Conservation (phyloP, 2,888 invertebrate species). For the Metellina segmentata region DNA sequence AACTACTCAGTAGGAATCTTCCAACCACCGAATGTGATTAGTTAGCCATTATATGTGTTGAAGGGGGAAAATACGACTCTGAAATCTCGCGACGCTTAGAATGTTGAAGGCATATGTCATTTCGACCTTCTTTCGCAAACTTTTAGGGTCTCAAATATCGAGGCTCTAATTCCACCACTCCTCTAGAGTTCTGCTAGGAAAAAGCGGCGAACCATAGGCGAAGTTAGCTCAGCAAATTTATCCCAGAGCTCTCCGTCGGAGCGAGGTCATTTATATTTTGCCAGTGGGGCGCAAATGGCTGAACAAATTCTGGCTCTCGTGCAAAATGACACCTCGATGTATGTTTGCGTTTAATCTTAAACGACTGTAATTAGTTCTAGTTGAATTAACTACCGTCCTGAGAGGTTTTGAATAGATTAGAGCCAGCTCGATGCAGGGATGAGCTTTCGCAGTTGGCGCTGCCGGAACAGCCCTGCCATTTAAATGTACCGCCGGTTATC, state of each 20-base stretch:
- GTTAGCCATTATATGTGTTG: no score
- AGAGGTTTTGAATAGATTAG: constrained; percentile 35
- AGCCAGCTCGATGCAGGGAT: neutral
- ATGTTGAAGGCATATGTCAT: no score
- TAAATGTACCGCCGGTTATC: neutral
- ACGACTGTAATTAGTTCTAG: constrained; percentile 78
- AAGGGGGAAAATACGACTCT: no score
- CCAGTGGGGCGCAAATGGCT: constrained; percentile 8
- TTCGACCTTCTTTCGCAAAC: no score
- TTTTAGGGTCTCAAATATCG: no score
- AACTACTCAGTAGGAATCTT: no score
- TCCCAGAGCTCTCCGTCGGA: neutral
- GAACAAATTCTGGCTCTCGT: constrained; percentile 36
- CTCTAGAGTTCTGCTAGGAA: no score
- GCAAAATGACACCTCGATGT: constrained; percentile 67
- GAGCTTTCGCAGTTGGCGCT: no score
- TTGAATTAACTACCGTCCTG: constrained; percentile 55
- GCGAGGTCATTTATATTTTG: constrained; percentile 29
- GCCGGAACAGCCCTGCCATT: neutral
- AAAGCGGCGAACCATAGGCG: no score
- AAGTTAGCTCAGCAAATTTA: neutral
- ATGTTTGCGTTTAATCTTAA: constrained; percentile 70
- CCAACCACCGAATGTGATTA: no score
- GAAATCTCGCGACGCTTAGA: no score
- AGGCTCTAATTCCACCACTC: no score